Conservation (phyloP, 2,888 invertebrate species). For the Mythimna ferrago region DNA sequence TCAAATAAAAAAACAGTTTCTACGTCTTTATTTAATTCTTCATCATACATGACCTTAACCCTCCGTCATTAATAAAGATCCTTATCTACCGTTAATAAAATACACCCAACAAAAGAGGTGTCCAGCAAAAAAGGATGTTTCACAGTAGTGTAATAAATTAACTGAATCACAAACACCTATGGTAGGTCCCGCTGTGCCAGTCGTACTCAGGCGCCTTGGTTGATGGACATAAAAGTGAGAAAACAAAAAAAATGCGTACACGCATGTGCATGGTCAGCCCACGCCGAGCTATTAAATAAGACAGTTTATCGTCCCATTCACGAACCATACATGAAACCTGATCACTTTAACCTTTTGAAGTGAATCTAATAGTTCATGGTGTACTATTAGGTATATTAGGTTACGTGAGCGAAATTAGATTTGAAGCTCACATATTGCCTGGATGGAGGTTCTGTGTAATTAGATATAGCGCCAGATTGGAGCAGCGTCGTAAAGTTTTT, state of each 20-base stretch:
- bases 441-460: slow-evolving; percentile 41
- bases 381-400: slow-evolving; percentile 68
- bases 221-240: slow-evolving; percentile 81
- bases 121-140: slow-evolving; percentile 72
- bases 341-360: slow-evolving; percentile 77
- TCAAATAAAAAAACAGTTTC: not conserved
- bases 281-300: slow-evolving; percentile 82
- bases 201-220: slow-evolving; percentile 81
- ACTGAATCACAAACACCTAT: slow-evolving; percentile 75
- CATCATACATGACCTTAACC: slow-evolving; percentile 10
- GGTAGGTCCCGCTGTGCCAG: slow-evolving; percentile 81
- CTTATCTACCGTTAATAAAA: slow-evolving; percentile 49
- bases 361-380: slow-evolving; percentile 71
- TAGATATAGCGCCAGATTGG: slow-evolving; percentile 45
- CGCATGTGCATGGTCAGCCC: slow-evolving; percentile 75
- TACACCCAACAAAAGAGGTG: slow-evolving; percentile 54
- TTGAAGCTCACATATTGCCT: slow-evolving; percentile 47
- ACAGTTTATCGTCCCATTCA: slow-evolving; percentile 87
- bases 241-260: slow-evolving; percentile 67
- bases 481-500: slow-evolving; percentile 40
- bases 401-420: slow-evolving; percentile 69
- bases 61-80: slow-evolving; percentile 43
- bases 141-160: slow-evolving; percentile 83
- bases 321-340: slow-evolving; percentile 79
- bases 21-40: slow-evolving; percentile 27